Evolutionary conservation across 2,113 vertebrate species (phyloP), one percentile per base, ranked within the genome.

Genomic region (Sardina pilchardus): DNA sequence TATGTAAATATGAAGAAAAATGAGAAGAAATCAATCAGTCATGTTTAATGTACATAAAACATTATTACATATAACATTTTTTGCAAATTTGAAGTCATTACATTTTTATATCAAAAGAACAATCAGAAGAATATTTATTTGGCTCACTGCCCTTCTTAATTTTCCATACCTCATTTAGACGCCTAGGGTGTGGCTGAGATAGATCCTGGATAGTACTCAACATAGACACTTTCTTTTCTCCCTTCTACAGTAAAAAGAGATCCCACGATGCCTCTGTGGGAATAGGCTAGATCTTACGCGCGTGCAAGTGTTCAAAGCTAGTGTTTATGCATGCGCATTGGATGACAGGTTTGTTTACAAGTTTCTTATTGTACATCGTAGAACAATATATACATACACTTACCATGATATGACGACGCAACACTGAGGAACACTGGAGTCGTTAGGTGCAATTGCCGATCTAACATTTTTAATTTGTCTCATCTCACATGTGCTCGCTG

Each of bases 401-500:
- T 75, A 75, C 67, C 67, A 75, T 75, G 26, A 36, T 75, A 12
- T 4, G 67, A 75, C 67, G 30, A 75, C 9, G 16, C 12, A 36
- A 75, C 67, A 36, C 67, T 2, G 67, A 30, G 30, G 67, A 45
- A n/a, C 48, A 5, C 48, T 42, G 82, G 50, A 30, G 9, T 75
- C 30, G 8, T 75, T 34, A 12, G 80, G 21, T 63, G 50, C 24
- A 50, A 82, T 34, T 30, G 34, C 53, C 21, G 39, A 82, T 34
- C 26, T 14, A 53, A 81, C 44, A n/a, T 85, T 5, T 81, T 85
- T 81, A 59, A 12, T 81, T 45, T 47, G 53, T 63, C 48, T 39
- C 78, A 82, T 53, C 44, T 17, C 63, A 26, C 53, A 44, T 82
- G 45, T 30, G 34, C 43, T 36, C 83, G 59, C 59, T 44, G 39